Conservation (phyloP, 2,113 vertebrate genomes). For the Rhinolophus ferrumequinum region DNA sequence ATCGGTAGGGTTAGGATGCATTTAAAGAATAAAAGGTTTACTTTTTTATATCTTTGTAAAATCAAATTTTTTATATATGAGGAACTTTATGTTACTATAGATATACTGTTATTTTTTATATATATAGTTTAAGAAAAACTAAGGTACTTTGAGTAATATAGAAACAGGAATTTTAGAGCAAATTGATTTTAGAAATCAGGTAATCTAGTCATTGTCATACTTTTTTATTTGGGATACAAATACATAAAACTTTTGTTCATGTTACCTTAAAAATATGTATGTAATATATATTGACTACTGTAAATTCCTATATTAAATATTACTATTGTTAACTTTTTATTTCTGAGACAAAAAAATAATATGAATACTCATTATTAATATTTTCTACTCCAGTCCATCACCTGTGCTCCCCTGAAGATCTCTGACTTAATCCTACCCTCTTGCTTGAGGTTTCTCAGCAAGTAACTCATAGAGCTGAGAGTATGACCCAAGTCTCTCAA, state of each 20-base stretch:
- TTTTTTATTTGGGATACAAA: not conserved
- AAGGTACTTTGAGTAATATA: not conserved
- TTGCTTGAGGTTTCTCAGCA: not conserved
- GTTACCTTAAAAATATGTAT: not conserved
- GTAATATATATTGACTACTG: not conserved
- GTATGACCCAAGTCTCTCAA: not conserved
- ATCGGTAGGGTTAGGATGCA: not conserved
- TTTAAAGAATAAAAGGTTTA: constrained; percentile 6
- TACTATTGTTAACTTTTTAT: not conserved
- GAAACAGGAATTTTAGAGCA: constrained; percentile 1
- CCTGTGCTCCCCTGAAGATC: not conserved
- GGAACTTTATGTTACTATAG: not conserved
- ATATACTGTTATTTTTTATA: not conserved
- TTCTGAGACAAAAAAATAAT: constrained; percentile 13
- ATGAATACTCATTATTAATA: not conserved
- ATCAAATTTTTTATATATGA: not conserved
- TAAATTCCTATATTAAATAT: constrained; percentile 35
- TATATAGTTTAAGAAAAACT: not conserved
- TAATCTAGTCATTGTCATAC: not conserved
- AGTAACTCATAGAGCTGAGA: not conserved
- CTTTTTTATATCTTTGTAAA: constrained; percentile 6
- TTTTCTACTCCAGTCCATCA: not conserved
- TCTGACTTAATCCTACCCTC: not conserved
- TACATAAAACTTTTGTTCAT: not conserved
- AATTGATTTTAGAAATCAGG: constrained; percentile 34